A percentile compares a stretch with the other conserved stretches of the same genome.
These are phyloP conservation scores for Physella acuta DNA, from an alignment of 1,140 invertebrate genomes.

Conservation along the genomic window DNA sequence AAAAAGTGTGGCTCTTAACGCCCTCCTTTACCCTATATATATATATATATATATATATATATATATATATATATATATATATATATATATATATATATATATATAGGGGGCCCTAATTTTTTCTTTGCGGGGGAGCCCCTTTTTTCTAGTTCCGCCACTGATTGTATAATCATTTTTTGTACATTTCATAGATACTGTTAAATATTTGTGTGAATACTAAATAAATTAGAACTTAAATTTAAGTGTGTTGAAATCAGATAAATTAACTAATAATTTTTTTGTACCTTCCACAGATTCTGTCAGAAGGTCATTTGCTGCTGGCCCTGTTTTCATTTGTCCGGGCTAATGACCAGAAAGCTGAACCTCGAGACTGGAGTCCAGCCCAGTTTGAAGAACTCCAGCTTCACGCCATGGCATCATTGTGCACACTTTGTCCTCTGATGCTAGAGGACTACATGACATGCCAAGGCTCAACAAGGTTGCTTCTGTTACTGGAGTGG, in stretches of 20 bases:
- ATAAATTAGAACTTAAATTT: no score
- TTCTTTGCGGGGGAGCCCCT: no score
- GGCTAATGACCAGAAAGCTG: slow-evolving; percentile 47
- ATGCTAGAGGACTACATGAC: slow-evolving; percentile 60
- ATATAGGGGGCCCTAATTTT: no score
- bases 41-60: no score
- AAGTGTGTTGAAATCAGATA: neutral
- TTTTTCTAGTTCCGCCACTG: no score
- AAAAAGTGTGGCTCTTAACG: no score
- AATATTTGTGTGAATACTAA: no score
- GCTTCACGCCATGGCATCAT: slow-evolving; percentile 54
- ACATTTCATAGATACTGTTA: no score
- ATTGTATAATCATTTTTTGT: no score
- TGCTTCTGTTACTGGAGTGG: slow-evolving; percentile 60
- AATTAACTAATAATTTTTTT: neutral
- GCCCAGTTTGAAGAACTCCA: slow-evolving; percentile 61
- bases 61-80: no score
- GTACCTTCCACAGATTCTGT: slow-evolving; percentile 46
- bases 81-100: no score
- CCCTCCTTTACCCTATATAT: no score
- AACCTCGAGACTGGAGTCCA: slow-evolving; percentile 52
- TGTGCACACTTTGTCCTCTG: slow-evolving; percentile 54
- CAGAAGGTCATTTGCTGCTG: slow-evolving; percentile 56
- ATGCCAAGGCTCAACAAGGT: slow-evolving; percentile 56
- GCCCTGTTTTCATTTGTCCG: slow-evolving; percentile 58